Base-by-base conservation (phyloP, 1,140 invertebrate species). In the Lordiphosa clarofinis region DNA sequence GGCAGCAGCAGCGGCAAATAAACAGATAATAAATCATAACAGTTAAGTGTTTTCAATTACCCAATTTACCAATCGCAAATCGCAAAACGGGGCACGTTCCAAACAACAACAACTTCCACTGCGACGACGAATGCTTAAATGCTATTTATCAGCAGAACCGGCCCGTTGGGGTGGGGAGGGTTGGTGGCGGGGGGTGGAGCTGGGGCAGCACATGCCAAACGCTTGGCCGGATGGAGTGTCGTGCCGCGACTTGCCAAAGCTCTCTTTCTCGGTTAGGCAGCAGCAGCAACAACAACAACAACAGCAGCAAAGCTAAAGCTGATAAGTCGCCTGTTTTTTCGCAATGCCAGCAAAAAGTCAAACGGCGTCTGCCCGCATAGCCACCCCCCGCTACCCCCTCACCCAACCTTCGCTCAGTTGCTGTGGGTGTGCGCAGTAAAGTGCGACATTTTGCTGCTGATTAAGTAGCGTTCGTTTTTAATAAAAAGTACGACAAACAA, bases 361-460 rank as follows among this genome's bases (percentile, higher is more conserved):
- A 74, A 56, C 56, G 46, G 46, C 69, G 67, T 66, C 64, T 66
- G 62, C 63, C 55, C 38, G 24, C 11, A 10, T 38, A n/a, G n/a
- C n/a, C 44, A 4, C 10, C 56, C 38, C 39, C 42, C 35, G 6
- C 21, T n/a, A 8, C 35, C 6, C 46, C 1, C 38, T 13, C 13
- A 11, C 39, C 1, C 28, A 35, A 13, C 33, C 44, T 13, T 28
- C 19, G 8, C 35, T 1, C 43, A 31, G 7, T 33, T 15, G 4
- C 39, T 62, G 36, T 56, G 57, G 54, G 60, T 57, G 68, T 78
- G 68, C 54, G 68, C 73, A 61, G 78, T 76, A 84, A 82, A 82
- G 78, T 84, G 78, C 78, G 78, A 82, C 78, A 82, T 82, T 82
- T 82, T 82, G 78, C 78, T 84, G 78, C 78, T 82, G 78, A 82